These are phyloP conservation scores for Microcebus ravelobensis DNA, from an alignment of 2,113 vertebrate species.

Conservation along the genomic window DNA sequence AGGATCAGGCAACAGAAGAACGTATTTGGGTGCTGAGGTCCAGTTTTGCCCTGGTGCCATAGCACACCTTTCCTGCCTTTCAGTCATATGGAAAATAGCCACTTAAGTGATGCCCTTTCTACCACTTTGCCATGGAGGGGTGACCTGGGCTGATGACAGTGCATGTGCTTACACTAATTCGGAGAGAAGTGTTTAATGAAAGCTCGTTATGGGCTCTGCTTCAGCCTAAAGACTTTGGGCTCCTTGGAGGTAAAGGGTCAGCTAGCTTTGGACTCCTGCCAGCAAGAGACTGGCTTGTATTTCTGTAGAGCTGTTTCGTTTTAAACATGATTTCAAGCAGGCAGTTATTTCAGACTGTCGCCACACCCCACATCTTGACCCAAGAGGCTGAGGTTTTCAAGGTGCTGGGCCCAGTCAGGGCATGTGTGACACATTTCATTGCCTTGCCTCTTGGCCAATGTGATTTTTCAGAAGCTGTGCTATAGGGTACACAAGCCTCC, in stretches of 20 bases:
- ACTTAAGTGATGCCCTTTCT: background rate
- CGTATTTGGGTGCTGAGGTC: background rate
- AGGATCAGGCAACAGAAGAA: background rate
- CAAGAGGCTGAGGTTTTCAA: background rate
- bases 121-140: conserved; percentile 18
- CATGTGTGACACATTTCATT: background rate
- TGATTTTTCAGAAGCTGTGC: background rate
- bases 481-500: background rate
- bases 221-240: background rate
- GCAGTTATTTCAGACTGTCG: background rate
- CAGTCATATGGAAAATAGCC: background rate
- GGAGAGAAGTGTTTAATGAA: background rate
- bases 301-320: background rate
- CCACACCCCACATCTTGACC: background rate
- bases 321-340: background rate
- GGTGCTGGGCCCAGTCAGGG: background rate
- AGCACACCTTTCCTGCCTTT: conserved; percentile 37
- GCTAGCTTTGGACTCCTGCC: background rate
- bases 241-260: background rate
- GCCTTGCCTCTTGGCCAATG: background rate
- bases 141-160: background rate
- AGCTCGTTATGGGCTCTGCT: background rate
- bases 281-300: background rate
- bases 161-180: background rate
- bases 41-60: conserved; percentile 16